These are phyloP conservation scores for Drosophila fuyamai DNA, from an alignment of 1,140 invertebrate species.

Conservation along the genomic window DNA sequence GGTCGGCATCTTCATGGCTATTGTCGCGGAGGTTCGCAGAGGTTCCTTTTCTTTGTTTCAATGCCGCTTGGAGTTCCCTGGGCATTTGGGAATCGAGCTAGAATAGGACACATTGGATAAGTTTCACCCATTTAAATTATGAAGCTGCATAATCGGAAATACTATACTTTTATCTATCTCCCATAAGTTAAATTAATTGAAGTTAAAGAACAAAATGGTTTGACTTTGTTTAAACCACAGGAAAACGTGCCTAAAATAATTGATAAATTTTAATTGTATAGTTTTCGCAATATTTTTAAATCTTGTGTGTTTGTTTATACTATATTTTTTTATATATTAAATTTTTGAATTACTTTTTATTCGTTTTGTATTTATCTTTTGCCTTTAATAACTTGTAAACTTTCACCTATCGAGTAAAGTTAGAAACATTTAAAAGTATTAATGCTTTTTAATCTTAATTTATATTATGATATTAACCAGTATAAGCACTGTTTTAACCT, in stretches of 20 bases:
- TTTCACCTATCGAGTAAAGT: no score
- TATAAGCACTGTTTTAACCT: no score
- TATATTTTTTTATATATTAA: no score
- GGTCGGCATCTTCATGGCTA: constrained; percentile 29
- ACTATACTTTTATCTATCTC: neutral
- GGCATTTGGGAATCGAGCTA: neutral
- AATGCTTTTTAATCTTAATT: no score
- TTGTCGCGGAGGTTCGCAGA: neutral
- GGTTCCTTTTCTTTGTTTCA: constrained; percentile 24
- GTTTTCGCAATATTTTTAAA: no score
- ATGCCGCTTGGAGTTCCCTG: constrained; percentile 1
- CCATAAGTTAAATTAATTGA: neutral
- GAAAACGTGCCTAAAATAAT: neutral
- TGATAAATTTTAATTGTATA: neutral
- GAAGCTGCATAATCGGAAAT: neutral
- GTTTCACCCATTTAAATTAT: neutral
- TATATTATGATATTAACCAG: no score
- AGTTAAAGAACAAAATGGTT: neutral
- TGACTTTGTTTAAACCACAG: no score
- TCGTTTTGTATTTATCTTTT: no score
- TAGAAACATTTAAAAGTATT: no score
- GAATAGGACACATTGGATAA: constrained; percentile 1
- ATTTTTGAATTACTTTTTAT: no score
- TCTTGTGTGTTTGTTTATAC: no score
- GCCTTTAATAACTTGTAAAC: no score